Base-by-base conservation (phyloP, 2,888 invertebrate species). In the Prosapia bicincta region DNA sequence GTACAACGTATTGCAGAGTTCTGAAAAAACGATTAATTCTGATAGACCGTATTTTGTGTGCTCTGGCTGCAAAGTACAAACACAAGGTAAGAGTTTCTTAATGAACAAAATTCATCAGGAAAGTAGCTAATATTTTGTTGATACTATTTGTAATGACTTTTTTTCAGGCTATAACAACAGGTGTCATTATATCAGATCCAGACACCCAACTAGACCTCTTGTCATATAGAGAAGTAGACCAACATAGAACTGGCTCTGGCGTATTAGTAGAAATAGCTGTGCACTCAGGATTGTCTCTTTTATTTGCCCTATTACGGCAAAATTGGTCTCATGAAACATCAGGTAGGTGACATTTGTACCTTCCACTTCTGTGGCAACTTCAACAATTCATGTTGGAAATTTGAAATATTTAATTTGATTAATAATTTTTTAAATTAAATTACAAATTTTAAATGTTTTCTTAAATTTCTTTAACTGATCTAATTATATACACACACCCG, bases 241-340 rank as follows among this genome's bases (percentile, higher is more conserved):
- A 66, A 6, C 72, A 38, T 67, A 78, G 82, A 38, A 83, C 83
- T 66, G 86, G 87, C 38, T 86, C 87, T 43, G 87, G 88, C 81
- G 89, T 89, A 1, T 83, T 90, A 73, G 83, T 90, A 67, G 89
- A 90, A 84, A 86, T 90, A 80, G 89, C 89, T 6, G 88, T 90
- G 0, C 88, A 88, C 82, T 89, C 90, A 65, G 89, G 89, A 0
- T 84, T 90, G 6, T 88, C 87, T 77, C 83, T 90, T 68, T 81
- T 90, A 26, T 90, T 90, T 82, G 87, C 89, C 7, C 82, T 90
- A 26, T 84, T 90, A 24, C 84, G 85, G 78, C 89, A 90, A 81
- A 90, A 89, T 83, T 90, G 90, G 90, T 38, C 84, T 85, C 54
- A 54, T 77, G 83, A 82, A 38, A 81, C 83, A 23, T 80, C 85